Conservation (phyloP, 2,113 vertebrate genomes). For the Motacilla tschutschensis region DNA sequence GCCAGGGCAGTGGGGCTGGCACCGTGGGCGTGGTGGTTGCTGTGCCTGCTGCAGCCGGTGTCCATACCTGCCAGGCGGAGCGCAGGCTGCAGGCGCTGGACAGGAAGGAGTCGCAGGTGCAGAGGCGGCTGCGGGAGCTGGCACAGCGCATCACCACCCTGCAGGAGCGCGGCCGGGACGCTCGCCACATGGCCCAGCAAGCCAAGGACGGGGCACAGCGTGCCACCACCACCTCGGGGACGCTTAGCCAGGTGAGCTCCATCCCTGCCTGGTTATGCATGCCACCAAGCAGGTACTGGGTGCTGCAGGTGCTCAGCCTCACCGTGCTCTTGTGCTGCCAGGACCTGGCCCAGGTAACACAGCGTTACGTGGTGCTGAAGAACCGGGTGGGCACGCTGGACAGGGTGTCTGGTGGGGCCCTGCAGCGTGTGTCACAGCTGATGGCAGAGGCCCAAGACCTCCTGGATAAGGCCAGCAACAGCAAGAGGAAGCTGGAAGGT, state of each 20-base stretch:
- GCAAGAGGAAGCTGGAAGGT: conserved; percentile 76
- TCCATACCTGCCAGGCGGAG: background rate
- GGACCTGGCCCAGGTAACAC: conserved; percentile 74
- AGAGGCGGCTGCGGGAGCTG: conserved; percentile 72
- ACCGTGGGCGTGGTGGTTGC: accelerated
- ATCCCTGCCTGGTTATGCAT: accelerated
- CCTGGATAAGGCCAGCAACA: conserved; percentile 71
- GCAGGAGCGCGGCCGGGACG: conserved; percentile 59
- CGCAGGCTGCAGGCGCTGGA: conserved; percentile 64
- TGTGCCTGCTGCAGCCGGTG: background rate
- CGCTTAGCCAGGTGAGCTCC: conserved; percentile 65
- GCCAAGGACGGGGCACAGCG: conserved; percentile 63
- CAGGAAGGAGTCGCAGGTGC: conserved; percentile 63
- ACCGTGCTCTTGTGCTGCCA: background rate
- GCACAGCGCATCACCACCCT: conserved; percentile 61
- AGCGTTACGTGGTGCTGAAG: conserved; percentile 68
- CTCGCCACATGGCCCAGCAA: conserved; percentile 63
- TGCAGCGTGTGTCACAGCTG: conserved; percentile 62
- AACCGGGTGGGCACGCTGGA: conserved; percentile 61
- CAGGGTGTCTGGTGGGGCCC: conserved; percentile 9
- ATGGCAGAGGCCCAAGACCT: conserved; percentile 76
- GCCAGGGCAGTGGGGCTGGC: background rate
- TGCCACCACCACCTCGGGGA: conserved; percentile 53
- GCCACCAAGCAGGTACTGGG: accelerated
- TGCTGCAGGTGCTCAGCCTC: background rate